phyloP scores from a whole-genome alignment of 2,113 vertebrate species.

The Cyanocitta stelleri region DNA sequence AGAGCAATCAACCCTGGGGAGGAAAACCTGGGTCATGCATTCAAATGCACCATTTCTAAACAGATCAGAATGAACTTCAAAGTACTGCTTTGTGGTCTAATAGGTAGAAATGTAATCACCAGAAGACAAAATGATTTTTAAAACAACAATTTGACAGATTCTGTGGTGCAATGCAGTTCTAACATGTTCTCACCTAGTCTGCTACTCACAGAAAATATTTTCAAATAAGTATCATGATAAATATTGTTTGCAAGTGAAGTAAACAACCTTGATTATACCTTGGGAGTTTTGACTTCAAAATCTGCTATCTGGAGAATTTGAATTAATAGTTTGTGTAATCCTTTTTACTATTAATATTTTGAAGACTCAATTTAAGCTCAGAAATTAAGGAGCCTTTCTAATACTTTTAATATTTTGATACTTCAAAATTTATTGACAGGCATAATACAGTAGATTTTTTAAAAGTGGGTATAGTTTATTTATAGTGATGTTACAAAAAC shows the following conservation, averaged over 20 bases:
- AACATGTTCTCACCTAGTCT: background rate
- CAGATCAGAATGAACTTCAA: background rate
- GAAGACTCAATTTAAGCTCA: background rate
- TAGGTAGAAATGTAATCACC: background rate
- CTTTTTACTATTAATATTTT: conserved; percentile 28
- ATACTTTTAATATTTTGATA: conserved; percentile 22
- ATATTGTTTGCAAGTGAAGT: background rate
- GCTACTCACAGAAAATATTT: background rate
- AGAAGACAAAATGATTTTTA: background rate
- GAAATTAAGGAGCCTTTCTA: conserved; percentile 25
- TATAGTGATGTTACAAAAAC: background rate
- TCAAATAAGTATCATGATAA: background rate
- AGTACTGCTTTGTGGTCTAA: background rate
- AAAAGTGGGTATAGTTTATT: background rate
- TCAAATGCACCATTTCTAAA: background rate
- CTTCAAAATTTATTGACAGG: conserved; percentile 27
- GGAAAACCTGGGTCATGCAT: background rate
- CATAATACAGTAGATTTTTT: background rate
- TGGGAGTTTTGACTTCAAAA: background rate
- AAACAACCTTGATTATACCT: background rate
- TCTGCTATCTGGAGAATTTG: background rate
- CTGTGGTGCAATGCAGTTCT: background rate
- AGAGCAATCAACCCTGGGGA: background rate
- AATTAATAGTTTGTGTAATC: conserved; percentile 19
- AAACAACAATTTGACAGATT: background rate